A percentile compares a stretch with the other conserved stretches of the same genome.
Conservation (phyloP, 1,140 invertebrate genomes). For the Manduca sexta region DNA sequence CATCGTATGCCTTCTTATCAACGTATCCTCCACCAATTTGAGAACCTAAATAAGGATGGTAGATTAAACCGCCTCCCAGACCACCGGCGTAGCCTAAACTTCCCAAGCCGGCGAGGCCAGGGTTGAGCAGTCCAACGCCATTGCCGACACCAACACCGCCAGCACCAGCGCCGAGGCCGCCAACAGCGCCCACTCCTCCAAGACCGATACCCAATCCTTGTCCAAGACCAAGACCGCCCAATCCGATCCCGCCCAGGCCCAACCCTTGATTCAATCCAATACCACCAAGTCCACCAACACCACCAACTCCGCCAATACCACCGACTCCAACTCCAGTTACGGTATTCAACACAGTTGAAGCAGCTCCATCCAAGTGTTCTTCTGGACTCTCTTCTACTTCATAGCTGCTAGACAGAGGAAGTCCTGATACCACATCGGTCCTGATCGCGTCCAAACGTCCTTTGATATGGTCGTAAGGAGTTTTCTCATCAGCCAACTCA, state of each 20-base stretch:
- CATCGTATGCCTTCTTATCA: slow-evolving; percentile 72
- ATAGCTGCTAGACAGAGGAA: slow-evolving; percentile 60
- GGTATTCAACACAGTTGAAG: slow-evolving; percentile 58
- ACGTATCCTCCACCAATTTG: slow-evolving; percentile 69
- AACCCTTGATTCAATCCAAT: slow-evolving; percentile 9
- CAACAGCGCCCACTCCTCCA: slow-evolving; percentile 24
- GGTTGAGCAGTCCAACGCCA: slow-evolving; percentile 46
- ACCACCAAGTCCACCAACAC: slow-evolving; percentile 22
- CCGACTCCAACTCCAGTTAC: slow-evolving; percentile 47
- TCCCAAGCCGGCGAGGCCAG: slow-evolving; percentile 37
- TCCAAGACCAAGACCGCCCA: slow-evolving; percentile 30
- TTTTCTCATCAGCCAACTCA: slow-evolving; percentile 54
- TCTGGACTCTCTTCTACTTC: slow-evolving; percentile 68
- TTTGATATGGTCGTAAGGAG: slow-evolving; percentile 61
- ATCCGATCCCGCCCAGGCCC: slow-evolving; percentile 39
- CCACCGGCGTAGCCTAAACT: slow-evolving; percentile 50
- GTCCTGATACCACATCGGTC: slow-evolving; percentile 38
- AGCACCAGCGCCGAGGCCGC: slow-evolving; percentile 26
- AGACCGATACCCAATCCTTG: slow-evolving; percentile 27
- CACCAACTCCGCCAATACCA: slow-evolving; percentile 37
- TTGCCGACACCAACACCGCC: slow-evolving; percentile 35
- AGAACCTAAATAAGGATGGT: slow-evolving; percentile 44
- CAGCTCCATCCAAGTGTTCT: slow-evolving; percentile 52
- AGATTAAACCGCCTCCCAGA: slow-evolving; percentile 37
- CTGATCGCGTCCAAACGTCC: slow-evolving; percentile 51